phyloP scores from a whole-genome alignment of 1,140 invertebrate species.

The Sminthurinus signatus region DNA sequence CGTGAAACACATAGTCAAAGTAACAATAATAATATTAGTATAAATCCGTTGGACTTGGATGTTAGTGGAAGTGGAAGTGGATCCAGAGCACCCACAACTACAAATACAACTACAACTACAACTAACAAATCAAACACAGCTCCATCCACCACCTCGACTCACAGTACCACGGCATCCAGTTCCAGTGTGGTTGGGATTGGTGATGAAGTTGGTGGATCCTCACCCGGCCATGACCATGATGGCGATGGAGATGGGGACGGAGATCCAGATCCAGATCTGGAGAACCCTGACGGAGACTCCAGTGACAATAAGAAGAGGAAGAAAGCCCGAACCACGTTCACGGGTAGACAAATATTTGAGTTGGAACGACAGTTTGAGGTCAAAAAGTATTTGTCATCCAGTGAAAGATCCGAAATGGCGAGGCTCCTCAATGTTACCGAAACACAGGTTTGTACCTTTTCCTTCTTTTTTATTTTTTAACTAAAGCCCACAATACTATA shows the following conservation, averaged over 20 bases:
- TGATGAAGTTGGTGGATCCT: not conserved
- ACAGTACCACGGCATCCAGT: not conserved
- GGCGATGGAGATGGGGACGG: too few relatives aligned
- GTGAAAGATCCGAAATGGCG: slow-evolving; percentile 87
- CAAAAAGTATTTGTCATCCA: slow-evolving; percentile 94
- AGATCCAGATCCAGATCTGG: too few relatives aligned
- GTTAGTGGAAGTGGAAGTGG: too few relatives aligned
- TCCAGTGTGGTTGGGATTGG: slow-evolving; percentile 14
- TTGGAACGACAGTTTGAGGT: slow-evolving; percentile 91
- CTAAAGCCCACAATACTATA: not conserved
- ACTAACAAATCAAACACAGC: not conserved
- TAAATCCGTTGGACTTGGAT: too few relatives aligned
- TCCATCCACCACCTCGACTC: not conserved
- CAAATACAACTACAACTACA: not conserved
- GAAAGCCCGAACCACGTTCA: slow-evolving; percentile 91
- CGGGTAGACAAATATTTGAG: slow-evolving; percentile 91
- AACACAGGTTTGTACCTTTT: slow-evolving; percentile 71
- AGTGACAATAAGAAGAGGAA: slow-evolving; percentile 70
- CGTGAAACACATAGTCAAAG: slow-evolving; percentile 15
- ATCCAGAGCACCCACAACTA: not conserved
- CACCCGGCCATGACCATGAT: slow-evolving; percentile 45
- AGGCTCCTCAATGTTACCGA: slow-evolving; percentile 88
- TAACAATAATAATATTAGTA: not conserved
- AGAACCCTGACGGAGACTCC: too few relatives aligned
- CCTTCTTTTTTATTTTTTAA: not conserved